Percentiles rank a stretch among this genome's conserved stretches.
Conservation (phyloP, 2,113 vertebrate genomes). For the Alouatta palliata region DNA sequence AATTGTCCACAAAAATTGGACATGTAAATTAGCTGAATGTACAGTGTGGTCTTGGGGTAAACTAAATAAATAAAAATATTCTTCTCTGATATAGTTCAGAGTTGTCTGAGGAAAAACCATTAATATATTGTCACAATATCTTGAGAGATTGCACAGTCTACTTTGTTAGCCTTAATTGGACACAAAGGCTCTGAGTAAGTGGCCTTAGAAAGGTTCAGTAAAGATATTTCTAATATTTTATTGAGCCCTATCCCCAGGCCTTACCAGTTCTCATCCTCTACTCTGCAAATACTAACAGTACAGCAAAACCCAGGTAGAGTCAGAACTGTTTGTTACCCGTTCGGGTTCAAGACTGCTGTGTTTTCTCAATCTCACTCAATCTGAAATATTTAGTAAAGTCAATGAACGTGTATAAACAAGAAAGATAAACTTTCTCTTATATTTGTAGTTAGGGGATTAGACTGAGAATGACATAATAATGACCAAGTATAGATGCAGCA, state of each 20-base stretch:
- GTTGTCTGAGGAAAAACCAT: neutral
- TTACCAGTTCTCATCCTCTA: neutral
- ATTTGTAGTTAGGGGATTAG: neutral
- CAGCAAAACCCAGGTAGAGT: neutral
- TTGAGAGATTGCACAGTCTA: neutral
- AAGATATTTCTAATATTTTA: neutral
- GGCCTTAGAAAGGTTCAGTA: neutral
- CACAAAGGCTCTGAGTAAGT: neutral
- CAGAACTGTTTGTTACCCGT: too few relatives aligned
- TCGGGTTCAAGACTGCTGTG: neutral
- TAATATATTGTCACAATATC: neutral
- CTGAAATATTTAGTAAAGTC: neutral
- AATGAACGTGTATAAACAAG: neutral
- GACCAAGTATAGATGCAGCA: fast-evolving
- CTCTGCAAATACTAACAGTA: neutral
- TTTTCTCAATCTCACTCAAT: neutral
- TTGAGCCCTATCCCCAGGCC: too few relatives aligned
- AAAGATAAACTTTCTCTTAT: neutral
- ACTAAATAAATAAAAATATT: neutral
- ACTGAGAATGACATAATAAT: neutral
- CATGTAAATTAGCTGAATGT: neutral
- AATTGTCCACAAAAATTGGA: neutral
- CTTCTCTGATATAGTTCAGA: neutral
- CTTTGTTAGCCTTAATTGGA: neutral
- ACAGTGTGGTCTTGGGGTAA: neutral